Evolutionary conservation across 2,113 vertebrate genomes (phyloP), one percentile per base, ranked within the genome.

Genomic region (Gallinago jamesoni): DNA sequence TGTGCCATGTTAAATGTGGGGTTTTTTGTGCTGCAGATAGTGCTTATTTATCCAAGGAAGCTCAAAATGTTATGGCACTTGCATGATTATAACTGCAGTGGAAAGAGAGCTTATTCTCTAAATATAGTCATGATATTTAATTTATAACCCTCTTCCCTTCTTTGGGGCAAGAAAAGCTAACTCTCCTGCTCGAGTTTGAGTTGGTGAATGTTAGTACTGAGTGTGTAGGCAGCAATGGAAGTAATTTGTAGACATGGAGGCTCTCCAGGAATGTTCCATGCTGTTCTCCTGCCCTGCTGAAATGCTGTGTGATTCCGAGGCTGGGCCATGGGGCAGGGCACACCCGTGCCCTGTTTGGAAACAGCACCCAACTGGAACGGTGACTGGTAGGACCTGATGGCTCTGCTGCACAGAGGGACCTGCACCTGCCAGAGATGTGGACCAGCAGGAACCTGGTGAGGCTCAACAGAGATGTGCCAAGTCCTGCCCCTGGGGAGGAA

Each of bases 111-210:
- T 92, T 74, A 8, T 94, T 94, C 92, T 62, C 95, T 92, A 95
- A 93, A 77, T 86, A 87, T 92, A 89, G 86, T 12, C 41, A 17
- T 81, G 89, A 59, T 92, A 89, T 90, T 96, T 94, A 35, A 93
- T 94, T 89, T 93, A 16, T 77, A 88, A 9, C 68, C 67, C 64
- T 81, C 37, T 88, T 12, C 37, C 79, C 60, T 55, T 77, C 47
- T 95, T 64, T 90, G 96, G 94, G 94, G 68, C 93, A 90, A 50
- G 86, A 63, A 80, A 90, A 84, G 25, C 83, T 90, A 24, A 1
- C 5, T 86, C 24, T 77, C 4, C 55, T 55, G 47, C 33, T 92
- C 8, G 6, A 6, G 45, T 37, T 83, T 48, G 79, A 57, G 84
- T 23, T 45, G 83, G 41, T 41, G 45, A 72, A 43, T 53, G 8